Evolutionary conservation across 2,888 invertebrate species (phyloP).

Genomic region (Monopis laevigella): DNA sequence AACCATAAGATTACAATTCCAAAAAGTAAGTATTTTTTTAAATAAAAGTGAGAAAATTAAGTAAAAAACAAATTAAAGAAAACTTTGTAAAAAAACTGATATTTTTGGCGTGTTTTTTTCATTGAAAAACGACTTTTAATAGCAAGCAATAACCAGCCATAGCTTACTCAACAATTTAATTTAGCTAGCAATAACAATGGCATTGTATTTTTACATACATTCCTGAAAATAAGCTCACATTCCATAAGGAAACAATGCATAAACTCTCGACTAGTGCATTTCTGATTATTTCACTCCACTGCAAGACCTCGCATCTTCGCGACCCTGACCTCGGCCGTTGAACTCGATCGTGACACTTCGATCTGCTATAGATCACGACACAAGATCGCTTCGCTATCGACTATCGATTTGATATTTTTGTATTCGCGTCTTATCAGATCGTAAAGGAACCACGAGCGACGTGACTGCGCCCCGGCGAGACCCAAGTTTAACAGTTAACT

Average conservation of each 20-base stretch:
- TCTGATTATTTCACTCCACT: constrained; percentile 47
- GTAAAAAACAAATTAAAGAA: too few species aligned
- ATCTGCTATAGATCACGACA: constrained; percentile 65
- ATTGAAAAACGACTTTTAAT: too few species aligned
- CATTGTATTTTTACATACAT: too few species aligned
- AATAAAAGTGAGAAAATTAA: too few species aligned
- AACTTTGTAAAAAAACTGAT: too few species aligned
- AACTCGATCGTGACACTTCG: constrained; percentile 64
- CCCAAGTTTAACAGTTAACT: constrained; percentile 35
- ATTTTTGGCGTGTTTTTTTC: too few species aligned
- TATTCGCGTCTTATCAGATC: constrained; percentile 22
- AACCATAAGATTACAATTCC: too few species aligned
- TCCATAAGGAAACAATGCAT: constrained; percentile 38
- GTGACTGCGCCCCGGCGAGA: constrained; percentile 30
- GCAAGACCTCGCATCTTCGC: constrained; percentile 37
- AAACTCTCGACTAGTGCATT: constrained; percentile 22
- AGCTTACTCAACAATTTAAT: too few species aligned
- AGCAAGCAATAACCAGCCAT: too few species aligned
- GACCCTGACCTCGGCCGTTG: constrained; percentile 59
- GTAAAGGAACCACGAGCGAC: constrained; percentile 26
- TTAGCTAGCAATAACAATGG: too few species aligned
- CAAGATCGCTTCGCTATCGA: constrained; percentile 38
- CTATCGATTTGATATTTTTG: constrained; percentile 53
- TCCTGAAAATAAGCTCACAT: constrained; percentile 26
- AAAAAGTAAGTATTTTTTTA: too few species aligned